A percentile compares a stretch with the other conserved stretches of the same genome.
Evolutionary conservation across 2,888 invertebrate genomes (phyloP).

Genomic region (Melanchra persicariae): DNA sequence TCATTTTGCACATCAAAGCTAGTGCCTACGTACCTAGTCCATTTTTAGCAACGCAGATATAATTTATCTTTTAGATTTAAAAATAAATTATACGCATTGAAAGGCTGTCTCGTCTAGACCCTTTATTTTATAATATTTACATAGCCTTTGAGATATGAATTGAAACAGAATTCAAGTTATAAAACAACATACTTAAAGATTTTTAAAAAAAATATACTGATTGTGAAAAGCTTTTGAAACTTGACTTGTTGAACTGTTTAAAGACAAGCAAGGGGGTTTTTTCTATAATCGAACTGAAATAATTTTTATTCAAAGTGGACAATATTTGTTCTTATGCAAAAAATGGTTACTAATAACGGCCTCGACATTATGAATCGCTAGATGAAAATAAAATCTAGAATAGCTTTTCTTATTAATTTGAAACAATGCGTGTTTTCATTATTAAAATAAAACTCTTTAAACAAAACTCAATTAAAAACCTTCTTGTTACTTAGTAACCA

Average conservation of each 20-base stretch:
- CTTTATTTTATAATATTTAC: slow-evolving; percentile 8
- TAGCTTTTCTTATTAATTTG: no score
- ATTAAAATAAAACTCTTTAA: no score
- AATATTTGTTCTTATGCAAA: neutral
- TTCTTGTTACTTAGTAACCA: no score
- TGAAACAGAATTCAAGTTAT: slow-evolving; percentile 1
- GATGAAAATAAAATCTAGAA: no score
- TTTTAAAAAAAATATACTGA: neutral
- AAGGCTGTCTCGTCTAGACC: slow-evolving; percentile 1
- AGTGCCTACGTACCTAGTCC: neutral
- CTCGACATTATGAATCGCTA: no score
- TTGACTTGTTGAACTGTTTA: neutral
- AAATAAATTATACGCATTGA: slow-evolving; percentile 5
- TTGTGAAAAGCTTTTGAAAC: neutral
- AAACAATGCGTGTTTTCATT: no score
- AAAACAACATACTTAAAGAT: slow-evolving; percentile 6
- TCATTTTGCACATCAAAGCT: slow-evolving; percentile 1
- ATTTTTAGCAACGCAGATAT: neutral
- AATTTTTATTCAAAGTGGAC: neutral
- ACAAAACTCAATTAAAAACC: no score
- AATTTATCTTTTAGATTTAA: slow-evolving; percentile 11
- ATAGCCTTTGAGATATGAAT: slow-evolving; percentile 7
- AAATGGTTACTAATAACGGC: no score
- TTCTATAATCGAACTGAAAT: neutral
- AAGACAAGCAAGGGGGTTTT: no score